Evolutionary conservation across 2,888 invertebrate species (phyloP).

Genomic region (Ormyrus labotus): DNA sequence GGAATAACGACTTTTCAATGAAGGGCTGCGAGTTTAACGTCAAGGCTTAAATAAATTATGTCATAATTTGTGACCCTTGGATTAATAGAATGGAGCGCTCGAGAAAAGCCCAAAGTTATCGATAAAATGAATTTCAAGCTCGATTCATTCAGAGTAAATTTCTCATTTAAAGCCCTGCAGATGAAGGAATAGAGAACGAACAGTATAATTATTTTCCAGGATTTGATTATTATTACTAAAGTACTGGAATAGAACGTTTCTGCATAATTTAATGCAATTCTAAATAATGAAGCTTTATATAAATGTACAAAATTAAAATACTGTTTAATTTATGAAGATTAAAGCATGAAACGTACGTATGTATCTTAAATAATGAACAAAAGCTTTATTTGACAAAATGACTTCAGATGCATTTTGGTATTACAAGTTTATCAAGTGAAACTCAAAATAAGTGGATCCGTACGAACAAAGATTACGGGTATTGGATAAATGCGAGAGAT

Average conservation of each 20-base stretch:
- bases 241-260: no score
- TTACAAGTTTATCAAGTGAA: no score
- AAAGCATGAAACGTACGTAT: no score
- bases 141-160: conserved; percentile 8
- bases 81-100: background rate
- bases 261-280: no score
- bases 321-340: no score
- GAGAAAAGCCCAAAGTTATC: conserved; percentile 27
- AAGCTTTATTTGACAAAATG: no score
- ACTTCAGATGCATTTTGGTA: no score
- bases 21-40: background rate
- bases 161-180: background rate
- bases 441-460: no score
- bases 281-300: no score
- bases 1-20: no score
- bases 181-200: background rate
- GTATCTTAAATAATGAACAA: no score
- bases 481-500: background rate
- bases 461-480: background rate
- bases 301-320: no score
- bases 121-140: conserved; percentile 14
- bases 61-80: conserved; percentile 1
- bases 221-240: conserved; percentile 2
- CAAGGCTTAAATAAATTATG: conserved; percentile 13
- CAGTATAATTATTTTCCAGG: conserved; percentile 8